These are phyloP conservation scores for Dynastes hyllus DNA, from an alignment of 2,888 invertebrate species.

Conservation along the genomic window DNA sequence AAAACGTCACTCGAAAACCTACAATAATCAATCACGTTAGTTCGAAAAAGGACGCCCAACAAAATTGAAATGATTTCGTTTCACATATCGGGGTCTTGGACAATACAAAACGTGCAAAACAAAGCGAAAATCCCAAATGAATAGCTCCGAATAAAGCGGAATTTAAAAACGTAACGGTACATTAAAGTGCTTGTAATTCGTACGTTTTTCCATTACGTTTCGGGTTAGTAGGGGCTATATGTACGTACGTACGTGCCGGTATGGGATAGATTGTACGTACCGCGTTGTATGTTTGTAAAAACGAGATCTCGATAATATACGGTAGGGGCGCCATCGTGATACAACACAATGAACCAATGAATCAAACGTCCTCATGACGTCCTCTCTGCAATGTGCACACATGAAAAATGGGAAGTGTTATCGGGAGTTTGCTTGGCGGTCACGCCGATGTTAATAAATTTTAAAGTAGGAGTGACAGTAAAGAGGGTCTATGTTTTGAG, in stretches of 20 bases:
- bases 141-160: slow-evolving; percentile 17
- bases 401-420: slow-evolving; percentile 41
- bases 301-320: slow-evolving; percentile 34
- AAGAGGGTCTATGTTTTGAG: neutral
- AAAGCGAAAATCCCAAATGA: neutral
- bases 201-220: slow-evolving; percentile 2
- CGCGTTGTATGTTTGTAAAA: slow-evolving; percentile 14
- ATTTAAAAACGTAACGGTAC: slow-evolving; percentile 14
- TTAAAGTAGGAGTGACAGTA: slow-evolving; percentile 16
- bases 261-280: neutral
- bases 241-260: neutral
- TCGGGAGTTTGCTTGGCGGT: slow-evolving; percentile 32
- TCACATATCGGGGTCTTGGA: neutral
- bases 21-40: slow-evolving; percentile 7
- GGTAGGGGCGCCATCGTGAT: slow-evolving; percentile 11
- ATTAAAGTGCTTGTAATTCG: slow-evolving; percentile 12
- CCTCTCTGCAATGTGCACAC: slow-evolving; percentile 16
- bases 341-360: slow-evolving; percentile 35
- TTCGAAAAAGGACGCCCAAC: neutral
- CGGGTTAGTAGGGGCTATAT: neutral
- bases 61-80: slow-evolving; percentile 20
- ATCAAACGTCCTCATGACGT: slow-evolving; percentile 16
- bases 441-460: slow-evolving; percentile 36
- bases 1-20: neutral
- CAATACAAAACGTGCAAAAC: slow-evolving; percentile 1